phyloP scores from a whole-genome alignment of 2,888 invertebrate genomes.

The Dorcus hopei region DNA sequence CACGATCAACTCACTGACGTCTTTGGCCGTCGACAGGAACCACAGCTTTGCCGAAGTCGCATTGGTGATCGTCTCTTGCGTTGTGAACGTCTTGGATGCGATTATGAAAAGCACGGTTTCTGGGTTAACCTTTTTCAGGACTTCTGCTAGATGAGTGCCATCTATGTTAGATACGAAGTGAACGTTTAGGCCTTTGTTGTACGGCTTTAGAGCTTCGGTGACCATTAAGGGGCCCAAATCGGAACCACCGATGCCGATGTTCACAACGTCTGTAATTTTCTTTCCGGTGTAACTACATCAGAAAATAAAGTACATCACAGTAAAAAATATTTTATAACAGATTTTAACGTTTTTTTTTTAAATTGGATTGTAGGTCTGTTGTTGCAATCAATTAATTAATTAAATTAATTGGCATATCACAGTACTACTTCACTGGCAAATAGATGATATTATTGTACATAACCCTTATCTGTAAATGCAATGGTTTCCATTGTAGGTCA shows the following conservation, averaged over 20 bases:
- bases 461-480: too few species aligned
- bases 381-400: too few species aligned
- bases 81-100: constrained; percentile 99
- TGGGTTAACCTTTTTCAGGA: constrained; percentile 82
- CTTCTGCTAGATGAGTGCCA: constrained; percentile 96
- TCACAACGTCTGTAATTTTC: constrained; percentile 93
- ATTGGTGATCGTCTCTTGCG: constrained; percentile 99
- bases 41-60: constrained; percentile 96
- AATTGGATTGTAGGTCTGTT: too few species aligned
- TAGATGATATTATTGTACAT: too few species aligned
- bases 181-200: constrained; percentile 77
- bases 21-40: constrained; percentile 83
- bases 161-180: constrained; percentile 99
- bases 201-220: constrained; percentile 94
- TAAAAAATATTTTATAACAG: too few species aligned
- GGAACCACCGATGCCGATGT: constrained; percentile 99
- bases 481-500: too few species aligned
- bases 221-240: constrained; percentile 99
- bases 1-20: constrained; percentile 58
- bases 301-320: background rate
- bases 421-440: too few species aligned
- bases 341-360: too few species aligned
- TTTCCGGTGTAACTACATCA: constrained; percentile 77
- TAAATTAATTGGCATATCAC: too few species aligned
- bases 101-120: constrained; percentile 97